Evolutionary conservation across 2,113 vertebrate genomes (phyloP).

Genomic region (Syngnathoides biaculeatus): DNA sequence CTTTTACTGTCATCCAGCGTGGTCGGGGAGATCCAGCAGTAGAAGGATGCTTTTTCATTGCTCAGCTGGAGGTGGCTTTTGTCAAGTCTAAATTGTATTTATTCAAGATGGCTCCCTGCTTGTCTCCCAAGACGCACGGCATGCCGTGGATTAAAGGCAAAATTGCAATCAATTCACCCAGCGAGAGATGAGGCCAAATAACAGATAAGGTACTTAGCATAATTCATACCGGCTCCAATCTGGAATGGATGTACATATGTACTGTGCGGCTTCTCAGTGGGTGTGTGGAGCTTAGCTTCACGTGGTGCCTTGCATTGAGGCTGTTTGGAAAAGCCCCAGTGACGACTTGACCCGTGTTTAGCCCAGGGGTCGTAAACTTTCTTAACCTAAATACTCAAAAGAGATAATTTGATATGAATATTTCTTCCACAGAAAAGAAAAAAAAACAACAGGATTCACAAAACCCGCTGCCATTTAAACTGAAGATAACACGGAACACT

Average conservation of each 20-base stretch:
- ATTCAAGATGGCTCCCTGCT: slow-evolving; percentile 67
- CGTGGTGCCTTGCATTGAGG: slow-evolving; percentile 47
- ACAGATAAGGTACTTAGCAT: slow-evolving; percentile 69
- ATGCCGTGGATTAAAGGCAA: slow-evolving; percentile 68
- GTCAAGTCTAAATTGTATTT: slow-evolving; percentile 70
- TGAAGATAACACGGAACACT: too few species aligned
- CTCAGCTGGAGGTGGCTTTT: slow-evolving; percentile 70
- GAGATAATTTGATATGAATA: too few species aligned
- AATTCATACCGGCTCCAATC: slow-evolving; percentile 70
- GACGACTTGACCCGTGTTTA: neutral
- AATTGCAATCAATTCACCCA: slow-evolving; percentile 74
- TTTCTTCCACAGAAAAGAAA: too few species aligned
- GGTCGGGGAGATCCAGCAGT: slow-evolving; percentile 44
- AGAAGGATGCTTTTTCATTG: slow-evolving; percentile 61
- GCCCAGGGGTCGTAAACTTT: neutral
- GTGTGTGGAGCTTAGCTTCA: slow-evolving; percentile 26
- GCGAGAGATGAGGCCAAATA: slow-evolving; percentile 61
- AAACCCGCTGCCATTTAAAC: too few species aligned
- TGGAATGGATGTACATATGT: slow-evolving; percentile 62
- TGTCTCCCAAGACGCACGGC: slow-evolving; percentile 60
- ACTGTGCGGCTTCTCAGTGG: slow-evolving; percentile 34
- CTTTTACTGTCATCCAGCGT: slow-evolving; percentile 50
- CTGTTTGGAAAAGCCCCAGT: slow-evolving; percentile 36
- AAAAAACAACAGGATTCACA: too few species aligned
- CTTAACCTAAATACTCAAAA: too few species aligned